Conservation (phyloP, 2,888 invertebrate genomes). For the Pristionchus mayeri region DNA sequence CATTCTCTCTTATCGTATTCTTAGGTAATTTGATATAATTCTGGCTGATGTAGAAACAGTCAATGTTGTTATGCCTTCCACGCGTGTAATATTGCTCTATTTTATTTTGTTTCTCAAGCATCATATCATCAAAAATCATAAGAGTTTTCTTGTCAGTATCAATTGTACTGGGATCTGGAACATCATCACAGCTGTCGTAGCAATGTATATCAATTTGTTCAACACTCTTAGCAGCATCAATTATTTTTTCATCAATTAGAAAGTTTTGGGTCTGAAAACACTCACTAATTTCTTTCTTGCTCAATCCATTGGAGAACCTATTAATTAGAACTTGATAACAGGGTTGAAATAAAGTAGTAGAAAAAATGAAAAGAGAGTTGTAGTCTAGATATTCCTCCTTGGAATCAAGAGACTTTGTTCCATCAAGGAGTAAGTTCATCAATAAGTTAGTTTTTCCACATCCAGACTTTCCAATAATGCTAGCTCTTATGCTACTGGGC, state of each 20-base stretch:
- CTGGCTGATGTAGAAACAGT: constrained; percentile 63
- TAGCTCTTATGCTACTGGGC: constrained; percentile 60
- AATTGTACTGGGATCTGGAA: constrained; percentile 59
- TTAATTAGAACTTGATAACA: constrained; percentile 61
- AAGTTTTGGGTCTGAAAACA: constrained; percentile 46
- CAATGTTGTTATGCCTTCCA: constrained; percentile 57
- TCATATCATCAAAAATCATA: constrained; percentile 50
- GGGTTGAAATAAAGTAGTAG: constrained; percentile 57
- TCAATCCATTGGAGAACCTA: constrained; percentile 56
- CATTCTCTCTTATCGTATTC: constrained; percentile 64
- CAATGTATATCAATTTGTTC: background rate
- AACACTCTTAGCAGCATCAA: constrained; percentile 50
- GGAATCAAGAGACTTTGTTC: background rate
- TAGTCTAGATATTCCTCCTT: constrained; percentile 61
- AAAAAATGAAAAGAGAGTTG: constrained; percentile 60
- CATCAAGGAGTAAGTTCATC: constrained; percentile 59
- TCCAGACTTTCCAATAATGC: constrained; percentile 65
- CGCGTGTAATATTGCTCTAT: constrained; percentile 61
- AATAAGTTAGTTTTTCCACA: constrained; percentile 64
- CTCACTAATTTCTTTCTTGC: constrained; percentile 58
- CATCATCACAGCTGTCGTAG: constrained; percentile 52
- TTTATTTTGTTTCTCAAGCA: constrained; percentile 37
- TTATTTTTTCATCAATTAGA: constrained; percentile 51
- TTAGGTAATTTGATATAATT: constrained; percentile 64
- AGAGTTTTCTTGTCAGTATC: constrained; percentile 60